Conservation (phyloP, 2,113 vertebrate species). For the Neotoma lepida region DNA sequence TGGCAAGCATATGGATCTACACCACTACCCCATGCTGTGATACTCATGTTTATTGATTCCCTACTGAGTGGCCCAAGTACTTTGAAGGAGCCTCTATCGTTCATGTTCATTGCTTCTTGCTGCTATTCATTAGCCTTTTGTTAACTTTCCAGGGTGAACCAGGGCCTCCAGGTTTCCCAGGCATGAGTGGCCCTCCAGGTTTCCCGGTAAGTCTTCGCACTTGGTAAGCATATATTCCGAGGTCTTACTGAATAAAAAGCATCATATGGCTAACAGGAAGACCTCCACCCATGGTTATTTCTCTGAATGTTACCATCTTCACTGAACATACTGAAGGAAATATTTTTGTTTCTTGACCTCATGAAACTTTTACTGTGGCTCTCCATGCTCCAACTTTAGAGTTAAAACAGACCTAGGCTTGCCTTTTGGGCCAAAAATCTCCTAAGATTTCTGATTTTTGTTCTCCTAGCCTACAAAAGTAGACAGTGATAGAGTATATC, state of each 20-base stretch:
- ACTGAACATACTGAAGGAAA: slow-evolving; percentile 37
- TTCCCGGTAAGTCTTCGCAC: slow-evolving; percentile 85
- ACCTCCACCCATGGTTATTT: background rate
- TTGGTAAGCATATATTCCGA: slow-evolving; percentile 19
- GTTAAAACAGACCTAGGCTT: slow-evolving; percentile 40
- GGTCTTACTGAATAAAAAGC: slow-evolving; percentile 3
- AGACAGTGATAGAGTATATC: background rate
- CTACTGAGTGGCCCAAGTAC: background rate
- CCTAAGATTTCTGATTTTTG: background rate
- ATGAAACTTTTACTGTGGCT: background rate
- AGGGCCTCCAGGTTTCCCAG: slow-evolving; percentile 88
- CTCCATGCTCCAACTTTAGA: slow-evolving; percentile 16
- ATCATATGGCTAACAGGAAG: slow-evolving; percentile 22
- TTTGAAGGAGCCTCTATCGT: background rate
- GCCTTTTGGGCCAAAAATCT: slow-evolving; percentile 15
- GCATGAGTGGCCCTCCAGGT: slow-evolving; percentile 85
- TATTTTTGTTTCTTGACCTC: slow-evolving; percentile 31
- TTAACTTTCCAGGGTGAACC: slow-evolving; percentile 87
- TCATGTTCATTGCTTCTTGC: slow-evolving; percentile 29
- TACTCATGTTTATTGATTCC: background rate
- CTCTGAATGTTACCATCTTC: background rate
- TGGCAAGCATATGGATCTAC: background rate
- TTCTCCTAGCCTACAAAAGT: slow-evolving; percentile 1
- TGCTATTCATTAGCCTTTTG: slow-evolving; percentile 39
- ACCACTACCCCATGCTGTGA: background rate